These are phyloP conservation scores for Mus spretus DNA, from an alignment of 2,797 vertebrate species.

Conservation along the genomic window DNA sequence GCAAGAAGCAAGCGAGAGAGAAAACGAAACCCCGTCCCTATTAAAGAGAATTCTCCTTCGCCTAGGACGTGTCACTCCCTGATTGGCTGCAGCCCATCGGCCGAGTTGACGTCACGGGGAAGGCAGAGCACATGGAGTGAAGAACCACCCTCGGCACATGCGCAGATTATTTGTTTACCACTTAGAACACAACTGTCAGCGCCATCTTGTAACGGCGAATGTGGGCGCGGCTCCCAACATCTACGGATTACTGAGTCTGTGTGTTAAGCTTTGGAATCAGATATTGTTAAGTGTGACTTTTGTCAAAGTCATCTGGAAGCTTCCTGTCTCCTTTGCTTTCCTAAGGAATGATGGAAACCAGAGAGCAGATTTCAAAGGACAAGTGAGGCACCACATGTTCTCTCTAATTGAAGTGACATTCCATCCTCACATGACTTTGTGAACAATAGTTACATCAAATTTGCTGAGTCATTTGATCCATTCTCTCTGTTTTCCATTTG, in stretches of 20 bases:
- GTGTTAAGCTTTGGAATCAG: conserved; percentile 3
- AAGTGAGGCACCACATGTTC: background rate
- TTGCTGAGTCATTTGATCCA: background rate
- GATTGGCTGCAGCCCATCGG: too few species aligned
- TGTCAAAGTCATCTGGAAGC: background rate
- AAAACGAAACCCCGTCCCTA: too few species aligned
- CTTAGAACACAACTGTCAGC: too few species aligned
- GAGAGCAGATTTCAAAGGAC: background rate
- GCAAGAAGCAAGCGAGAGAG: too few species aligned
- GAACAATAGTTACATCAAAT: background rate
- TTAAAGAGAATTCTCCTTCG: too few species aligned
- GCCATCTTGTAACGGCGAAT: too few species aligned
- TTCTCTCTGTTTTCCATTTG: background rate
- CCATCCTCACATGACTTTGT: background rate
- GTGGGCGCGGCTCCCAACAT: too few species aligned
- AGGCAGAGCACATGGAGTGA: too few species aligned
- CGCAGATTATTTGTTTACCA: too few species aligned
- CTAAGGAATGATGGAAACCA: background rate
- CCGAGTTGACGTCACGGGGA: too few species aligned
- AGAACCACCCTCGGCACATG: too few species aligned
- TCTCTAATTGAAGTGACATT: background rate
- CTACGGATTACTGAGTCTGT: background rate
- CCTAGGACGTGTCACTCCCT: too few species aligned
- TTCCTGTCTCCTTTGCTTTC: background rate
- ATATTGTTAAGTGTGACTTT: background rate